A percentile compares a stretch with the other conserved stretches of the same genome.
These are phyloP conservation scores for Serrognathus titanus DNA, from an alignment of 2,888 invertebrate genomes.

Conservation along the genomic window DNA sequence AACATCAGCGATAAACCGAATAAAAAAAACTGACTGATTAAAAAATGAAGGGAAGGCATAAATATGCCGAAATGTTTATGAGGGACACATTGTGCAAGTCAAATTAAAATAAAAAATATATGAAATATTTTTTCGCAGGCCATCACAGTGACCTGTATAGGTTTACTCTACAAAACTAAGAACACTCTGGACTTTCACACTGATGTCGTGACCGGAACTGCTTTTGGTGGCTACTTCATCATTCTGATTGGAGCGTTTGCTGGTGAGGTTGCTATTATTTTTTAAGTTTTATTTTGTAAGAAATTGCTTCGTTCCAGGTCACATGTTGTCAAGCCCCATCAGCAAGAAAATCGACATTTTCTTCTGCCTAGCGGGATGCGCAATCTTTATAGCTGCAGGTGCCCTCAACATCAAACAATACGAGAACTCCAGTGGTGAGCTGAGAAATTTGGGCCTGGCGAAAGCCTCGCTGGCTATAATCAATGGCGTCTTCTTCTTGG, in stretches of 20 bases:
- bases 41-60: too few species aligned
- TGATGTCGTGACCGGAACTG: constrained; percentile 65
- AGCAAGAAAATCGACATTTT: constrained; percentile 75
- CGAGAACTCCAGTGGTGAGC: constrained; percentile 50
- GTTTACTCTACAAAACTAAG: constrained; percentile 64
- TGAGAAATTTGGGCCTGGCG: constrained; percentile 63
- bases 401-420: constrained; percentile 67
- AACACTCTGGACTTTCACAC: constrained; percentile 49
- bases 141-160: constrained; percentile 65
- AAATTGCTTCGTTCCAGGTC: constrained; percentile 51
- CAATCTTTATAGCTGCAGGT: constrained; percentile 69
- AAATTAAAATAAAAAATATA: too few species aligned
- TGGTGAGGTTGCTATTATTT: constrained; percentile 45
- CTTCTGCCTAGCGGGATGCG: constrained; percentile 71
- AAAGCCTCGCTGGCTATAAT: constrained; percentile 74
- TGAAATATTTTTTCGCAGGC: constrained; percentile 51
- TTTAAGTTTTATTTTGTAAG: too few species aligned
- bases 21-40: too few species aligned
- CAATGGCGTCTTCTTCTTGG: constrained; percentile 68
- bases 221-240: constrained; percentile 71
- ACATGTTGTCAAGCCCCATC: constrained; percentile 68
- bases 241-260: constrained; percentile 70
- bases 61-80: too few species aligned
- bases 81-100: too few species aligned
- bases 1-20: too few species aligned